Evolutionary conservation across 2,797 vertebrate genomes (phyloP).

Genomic region (Masticophis lateralis): DNA sequence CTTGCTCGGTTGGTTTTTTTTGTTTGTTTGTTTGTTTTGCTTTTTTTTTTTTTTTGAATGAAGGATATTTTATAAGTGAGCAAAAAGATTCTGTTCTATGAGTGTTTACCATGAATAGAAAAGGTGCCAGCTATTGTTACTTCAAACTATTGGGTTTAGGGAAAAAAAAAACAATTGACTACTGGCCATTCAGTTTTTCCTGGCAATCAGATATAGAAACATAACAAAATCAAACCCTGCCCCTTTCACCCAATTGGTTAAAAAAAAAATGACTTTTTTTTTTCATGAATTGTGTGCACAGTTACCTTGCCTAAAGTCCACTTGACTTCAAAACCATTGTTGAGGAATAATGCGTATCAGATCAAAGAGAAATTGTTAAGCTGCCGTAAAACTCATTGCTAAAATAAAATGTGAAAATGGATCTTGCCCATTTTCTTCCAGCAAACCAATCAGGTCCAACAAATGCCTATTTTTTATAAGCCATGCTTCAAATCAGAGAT

Average conservation of each 20-base stretch:
- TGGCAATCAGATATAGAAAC: not conserved
- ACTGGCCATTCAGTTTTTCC: not conserved
- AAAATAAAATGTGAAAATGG: not conserved
- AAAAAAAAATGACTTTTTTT: not conserved
- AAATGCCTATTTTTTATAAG: not conserved
- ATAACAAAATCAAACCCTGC: not conserved
- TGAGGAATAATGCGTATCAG: not conserved
- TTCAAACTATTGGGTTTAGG: not conserved
- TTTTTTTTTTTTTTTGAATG: not conserved
- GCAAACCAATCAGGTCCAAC: not conserved
- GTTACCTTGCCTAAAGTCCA: not conserved
- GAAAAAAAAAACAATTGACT: not conserved
- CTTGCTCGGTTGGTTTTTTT: not conserved
- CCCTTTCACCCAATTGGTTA: not conserved
- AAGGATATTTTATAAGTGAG: not conserved
- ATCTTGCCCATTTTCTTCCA: not conserved
- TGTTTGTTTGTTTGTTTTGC: not conserved
- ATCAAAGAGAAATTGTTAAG: not conserved
- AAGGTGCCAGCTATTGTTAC: not conserved
- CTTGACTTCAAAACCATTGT: not conserved
- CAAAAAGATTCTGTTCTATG: not conserved
- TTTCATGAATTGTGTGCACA: not conserved
- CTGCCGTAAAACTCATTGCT: not conserved
- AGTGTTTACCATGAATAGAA: not conserved
- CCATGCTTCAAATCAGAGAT: not conserved